phyloP scores from a whole-genome alignment of 1,140 invertebrate genomes.

The Magallana gigas region DNA sequence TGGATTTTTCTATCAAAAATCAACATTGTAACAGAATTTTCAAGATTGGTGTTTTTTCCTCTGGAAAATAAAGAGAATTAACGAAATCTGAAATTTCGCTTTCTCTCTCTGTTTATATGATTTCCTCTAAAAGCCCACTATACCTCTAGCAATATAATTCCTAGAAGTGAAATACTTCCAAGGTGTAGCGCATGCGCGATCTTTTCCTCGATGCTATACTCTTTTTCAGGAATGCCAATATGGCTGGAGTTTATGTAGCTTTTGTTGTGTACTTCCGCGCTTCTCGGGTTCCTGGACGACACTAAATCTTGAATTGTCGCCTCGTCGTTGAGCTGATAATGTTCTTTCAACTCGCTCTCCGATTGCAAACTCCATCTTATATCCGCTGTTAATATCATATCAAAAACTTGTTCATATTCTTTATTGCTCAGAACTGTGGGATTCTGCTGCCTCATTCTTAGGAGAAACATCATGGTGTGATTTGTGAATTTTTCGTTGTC shows the following conservation, averaged over 20 bases:
- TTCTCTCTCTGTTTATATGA: no score
- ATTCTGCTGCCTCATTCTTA: slow-evolving; percentile 31
- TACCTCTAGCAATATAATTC: slow-evolving; percentile 24
- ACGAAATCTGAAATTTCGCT: no score
- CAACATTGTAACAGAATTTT: no score
- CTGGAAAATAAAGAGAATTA: no score
- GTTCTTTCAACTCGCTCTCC: slow-evolving; percentile 5
- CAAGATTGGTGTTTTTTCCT: no score
- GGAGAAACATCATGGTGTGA: slow-evolving; percentile 54
- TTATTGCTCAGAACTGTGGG: slow-evolving; percentile 43
- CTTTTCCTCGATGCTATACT: slow-evolving; percentile 56
- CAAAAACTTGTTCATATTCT: slow-evolving; percentile 57
- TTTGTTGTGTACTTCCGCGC: not conserved
- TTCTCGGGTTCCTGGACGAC: slow-evolving; percentile 5
- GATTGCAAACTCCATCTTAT: slow-evolving; percentile 54
- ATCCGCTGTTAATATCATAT: slow-evolving; percentile 56
- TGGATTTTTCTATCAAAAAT: no score
- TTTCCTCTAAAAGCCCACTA: not conserved
- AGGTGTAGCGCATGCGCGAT: slow-evolving; percentile 53
- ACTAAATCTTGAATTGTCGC: slow-evolving; percentile 16
- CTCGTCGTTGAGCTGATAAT: slow-evolving; percentile 10
- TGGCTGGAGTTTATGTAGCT: not conserved
- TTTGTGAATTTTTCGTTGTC: slow-evolving; percentile 60
- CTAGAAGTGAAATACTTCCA: slow-evolving; percentile 4
- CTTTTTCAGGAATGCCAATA: slow-evolving; percentile 34